phyloP scores from a whole-genome alignment of 1,140 invertebrate genomes.

The Eurosta solidaginis region DNA sequence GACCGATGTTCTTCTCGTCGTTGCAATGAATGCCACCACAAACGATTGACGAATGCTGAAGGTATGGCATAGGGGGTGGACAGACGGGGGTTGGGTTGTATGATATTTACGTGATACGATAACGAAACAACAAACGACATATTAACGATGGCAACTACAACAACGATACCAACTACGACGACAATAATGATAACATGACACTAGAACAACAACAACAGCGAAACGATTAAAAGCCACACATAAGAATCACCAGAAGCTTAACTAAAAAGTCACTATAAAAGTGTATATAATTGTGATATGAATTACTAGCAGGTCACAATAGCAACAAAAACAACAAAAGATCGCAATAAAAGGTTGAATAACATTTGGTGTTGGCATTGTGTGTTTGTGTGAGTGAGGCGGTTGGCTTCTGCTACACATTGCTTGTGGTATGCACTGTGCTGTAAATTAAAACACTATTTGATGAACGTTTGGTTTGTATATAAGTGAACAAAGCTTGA shows the following conservation, averaged over 20 bases:
- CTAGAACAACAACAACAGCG: not conserved
- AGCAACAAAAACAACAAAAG: not conserved
- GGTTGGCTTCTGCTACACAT: no score
- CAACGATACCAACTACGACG: not conserved
- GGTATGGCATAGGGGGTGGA: not conserved
- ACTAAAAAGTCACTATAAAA: not conserved
- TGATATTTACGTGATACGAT: not conserved
- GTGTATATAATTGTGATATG: not conserved
- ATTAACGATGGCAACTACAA: not conserved
- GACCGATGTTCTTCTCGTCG: not conserved
- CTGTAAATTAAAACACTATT: not conserved
- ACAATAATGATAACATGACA: not conserved
- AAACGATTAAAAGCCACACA: conserved; percentile 2
- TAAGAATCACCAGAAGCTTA: conserved; percentile 1
- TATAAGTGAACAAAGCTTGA: no score
- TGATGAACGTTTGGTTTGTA: no score
- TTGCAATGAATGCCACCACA: not conserved
- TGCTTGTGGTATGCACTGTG: no score
- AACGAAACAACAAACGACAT: conserved; percentile 19
- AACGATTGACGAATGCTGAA: not conserved
- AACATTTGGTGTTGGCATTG: not conserved
- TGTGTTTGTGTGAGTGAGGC: not conserved
- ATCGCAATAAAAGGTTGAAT: not conserved
- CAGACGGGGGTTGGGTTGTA: not conserved
- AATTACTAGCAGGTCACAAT: not conserved